These are phyloP conservation scores for Sapajus apella DNA, from an alignment of 2,113 vertebrate genomes.

Conservation along the genomic window DNA sequence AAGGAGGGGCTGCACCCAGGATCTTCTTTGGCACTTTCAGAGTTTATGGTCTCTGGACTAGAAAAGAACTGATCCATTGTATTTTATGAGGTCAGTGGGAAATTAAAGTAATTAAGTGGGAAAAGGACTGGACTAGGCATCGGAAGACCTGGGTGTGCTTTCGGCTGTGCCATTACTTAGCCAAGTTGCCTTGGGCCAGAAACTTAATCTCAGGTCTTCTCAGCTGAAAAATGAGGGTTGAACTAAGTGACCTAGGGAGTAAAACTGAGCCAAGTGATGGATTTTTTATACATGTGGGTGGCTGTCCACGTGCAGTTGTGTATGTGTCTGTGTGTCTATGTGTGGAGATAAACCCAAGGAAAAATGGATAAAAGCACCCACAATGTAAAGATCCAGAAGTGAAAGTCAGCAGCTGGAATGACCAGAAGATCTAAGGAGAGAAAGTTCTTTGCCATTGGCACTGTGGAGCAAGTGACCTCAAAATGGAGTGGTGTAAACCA, in stretches of 20 bases:
- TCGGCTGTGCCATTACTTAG: neutral
- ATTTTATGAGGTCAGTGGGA: constrained; percentile 55
- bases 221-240: neutral
- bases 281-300: neutral
- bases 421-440: neutral
- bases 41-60: constrained; percentile 18
- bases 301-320: neutral
- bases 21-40: neutral
- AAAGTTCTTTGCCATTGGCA: neutral
- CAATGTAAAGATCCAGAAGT: neutral
- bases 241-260: neutral
- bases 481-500: neutral
- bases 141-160: neutral
- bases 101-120: constrained; percentile 49
- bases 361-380: neutral
- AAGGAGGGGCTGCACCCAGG: neutral
- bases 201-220: neutral
- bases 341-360: neutral
- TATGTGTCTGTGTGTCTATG: neutral
- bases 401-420: neutral
- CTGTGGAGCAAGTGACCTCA: neutral
- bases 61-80: constrained; percentile 4
- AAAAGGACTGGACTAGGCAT: neutral
- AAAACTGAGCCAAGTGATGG: neutral
- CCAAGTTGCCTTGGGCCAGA: neutral